Conservation (phyloP, 2,888 invertebrate species). For the Melipona bicolor region DNA sequence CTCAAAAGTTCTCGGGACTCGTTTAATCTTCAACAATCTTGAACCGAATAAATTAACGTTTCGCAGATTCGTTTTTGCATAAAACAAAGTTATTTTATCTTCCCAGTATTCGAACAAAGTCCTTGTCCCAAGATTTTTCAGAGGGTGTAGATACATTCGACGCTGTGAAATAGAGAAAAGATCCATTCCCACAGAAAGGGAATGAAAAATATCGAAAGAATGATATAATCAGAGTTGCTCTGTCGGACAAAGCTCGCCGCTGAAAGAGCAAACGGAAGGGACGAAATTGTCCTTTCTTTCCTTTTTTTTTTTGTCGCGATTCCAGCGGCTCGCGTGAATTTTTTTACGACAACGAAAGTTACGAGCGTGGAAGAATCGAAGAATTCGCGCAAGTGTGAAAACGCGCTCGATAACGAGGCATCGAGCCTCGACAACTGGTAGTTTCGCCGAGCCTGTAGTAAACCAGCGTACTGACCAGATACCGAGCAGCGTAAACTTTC, state of each 20-base stretch:
- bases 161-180: background rate
- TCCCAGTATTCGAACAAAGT: no score
- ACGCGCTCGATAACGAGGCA: slow-evolving; percentile 60
- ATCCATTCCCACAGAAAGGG: background rate
- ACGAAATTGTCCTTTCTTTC: slow-evolving; percentile 2
- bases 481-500: slow-evolving; percentile 48
- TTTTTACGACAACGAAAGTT: slow-evolving; percentile 65
- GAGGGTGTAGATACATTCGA: no score
- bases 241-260: background rate
- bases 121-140: no score
- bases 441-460: slow-evolving; percentile 38
- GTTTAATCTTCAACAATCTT: background rate
- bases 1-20: no score
- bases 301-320: slow-evolving; percentile 10
- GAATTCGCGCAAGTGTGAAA: slow-evolving; percentile 47
- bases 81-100: no score
- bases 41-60: no score
- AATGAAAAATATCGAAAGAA: background rate
- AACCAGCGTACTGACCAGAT: slow-evolving; percentile 36
- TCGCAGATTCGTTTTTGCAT: no score
- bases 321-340: slow-evolving; percentile 27
- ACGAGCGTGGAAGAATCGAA: slow-evolving; percentile 64
- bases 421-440: slow-evolving; percentile 50
- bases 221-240: background rate
- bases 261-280: slow-evolving; percentile 10